Conservation (phyloP, 64 coral and sea anemone genomes). For the Montipora sp. region DNA sequence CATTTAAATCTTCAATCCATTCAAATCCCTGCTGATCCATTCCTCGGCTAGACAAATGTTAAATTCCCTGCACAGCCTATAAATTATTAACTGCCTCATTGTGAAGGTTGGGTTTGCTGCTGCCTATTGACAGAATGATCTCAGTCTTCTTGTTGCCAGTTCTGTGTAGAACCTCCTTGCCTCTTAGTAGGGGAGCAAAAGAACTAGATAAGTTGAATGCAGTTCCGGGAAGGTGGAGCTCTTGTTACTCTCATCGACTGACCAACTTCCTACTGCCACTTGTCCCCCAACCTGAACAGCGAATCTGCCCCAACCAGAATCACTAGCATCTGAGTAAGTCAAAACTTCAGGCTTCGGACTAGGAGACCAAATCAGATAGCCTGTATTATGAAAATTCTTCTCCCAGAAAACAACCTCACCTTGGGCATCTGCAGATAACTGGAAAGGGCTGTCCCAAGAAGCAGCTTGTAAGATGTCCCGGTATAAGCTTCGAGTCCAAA, state of each 20-base stretch:
- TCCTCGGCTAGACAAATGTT: constrained; percentile 22
- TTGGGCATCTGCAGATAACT: neutral
- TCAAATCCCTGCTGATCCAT: constrained; percentile 21
- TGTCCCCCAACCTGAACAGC: neutral
- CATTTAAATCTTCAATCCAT: neutral
- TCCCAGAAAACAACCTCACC: neutral
- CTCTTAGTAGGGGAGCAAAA: neutral
- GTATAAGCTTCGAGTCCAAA: constrained; percentile 43
- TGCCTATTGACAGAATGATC: neutral
- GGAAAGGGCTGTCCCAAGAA: constrained; percentile 34
- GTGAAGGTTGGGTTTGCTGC: neutral
- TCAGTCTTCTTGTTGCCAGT: neutral
- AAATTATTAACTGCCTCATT: constrained; percentile 15
- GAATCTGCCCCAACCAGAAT: constrained; percentile 15
- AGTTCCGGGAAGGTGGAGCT: constrained; percentile 44
- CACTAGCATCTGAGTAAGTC: constrained; percentile 49
- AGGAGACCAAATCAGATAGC: constrained; percentile 41
- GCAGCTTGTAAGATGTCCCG: neutral
- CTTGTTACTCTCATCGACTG: neutral
- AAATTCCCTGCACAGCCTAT: constrained; percentile 2
- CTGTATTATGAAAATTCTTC: constrained; percentile 17
- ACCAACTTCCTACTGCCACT: constrained; percentile 21
- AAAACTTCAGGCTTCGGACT: constrained; percentile 1
- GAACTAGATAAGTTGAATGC: neutral
- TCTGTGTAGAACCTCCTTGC: neutral